These are phyloP conservation scores for Nannoperca obscura DNA, from an alignment of 2,797 vertebrate genomes.

Conservation along the genomic window DNA sequence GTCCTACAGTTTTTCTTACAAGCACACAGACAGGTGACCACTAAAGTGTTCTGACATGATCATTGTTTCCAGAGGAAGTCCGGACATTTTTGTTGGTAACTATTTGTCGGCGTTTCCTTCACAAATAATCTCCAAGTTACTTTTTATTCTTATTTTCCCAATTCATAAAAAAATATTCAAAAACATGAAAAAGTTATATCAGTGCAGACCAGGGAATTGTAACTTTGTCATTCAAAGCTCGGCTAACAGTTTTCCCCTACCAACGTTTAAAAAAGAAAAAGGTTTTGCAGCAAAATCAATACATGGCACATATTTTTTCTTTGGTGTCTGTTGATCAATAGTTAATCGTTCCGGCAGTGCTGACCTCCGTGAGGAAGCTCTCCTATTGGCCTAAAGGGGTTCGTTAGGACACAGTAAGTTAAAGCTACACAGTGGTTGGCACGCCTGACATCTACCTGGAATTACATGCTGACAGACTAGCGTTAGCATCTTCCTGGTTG, in stretches of 20 bases:
- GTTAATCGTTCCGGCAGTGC: no score
- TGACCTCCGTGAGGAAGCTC: no score
- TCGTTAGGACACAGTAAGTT: no score
- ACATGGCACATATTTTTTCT: no score
- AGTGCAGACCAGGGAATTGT: not conserved
- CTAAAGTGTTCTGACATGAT: not conserved
- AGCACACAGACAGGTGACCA: not conserved
- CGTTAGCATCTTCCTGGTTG: not conserved
- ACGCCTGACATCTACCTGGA: not conserved
- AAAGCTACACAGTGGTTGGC: no score
- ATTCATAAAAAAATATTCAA: no score
- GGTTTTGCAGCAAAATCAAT: not conserved
- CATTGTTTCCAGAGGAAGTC: not conserved
- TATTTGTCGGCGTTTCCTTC: not conserved
- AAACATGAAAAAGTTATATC: not conserved
- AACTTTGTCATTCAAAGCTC: not conserved
- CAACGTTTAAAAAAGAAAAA: not conserved
- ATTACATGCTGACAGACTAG: not conserved
- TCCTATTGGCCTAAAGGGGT: no score
- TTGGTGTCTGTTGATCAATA: not conserved
- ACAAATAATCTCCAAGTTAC: not conserved
- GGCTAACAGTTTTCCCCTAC: not conserved
- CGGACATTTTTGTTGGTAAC: not conserved
- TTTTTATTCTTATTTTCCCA: no score
- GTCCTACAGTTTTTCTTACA: not conserved